Percentiles rank a stretch among this genome's conserved stretches.
phyloP scores from a whole-genome alignment of 1,140 invertebrate genomes.

The Lucilia sericata region DNA sequence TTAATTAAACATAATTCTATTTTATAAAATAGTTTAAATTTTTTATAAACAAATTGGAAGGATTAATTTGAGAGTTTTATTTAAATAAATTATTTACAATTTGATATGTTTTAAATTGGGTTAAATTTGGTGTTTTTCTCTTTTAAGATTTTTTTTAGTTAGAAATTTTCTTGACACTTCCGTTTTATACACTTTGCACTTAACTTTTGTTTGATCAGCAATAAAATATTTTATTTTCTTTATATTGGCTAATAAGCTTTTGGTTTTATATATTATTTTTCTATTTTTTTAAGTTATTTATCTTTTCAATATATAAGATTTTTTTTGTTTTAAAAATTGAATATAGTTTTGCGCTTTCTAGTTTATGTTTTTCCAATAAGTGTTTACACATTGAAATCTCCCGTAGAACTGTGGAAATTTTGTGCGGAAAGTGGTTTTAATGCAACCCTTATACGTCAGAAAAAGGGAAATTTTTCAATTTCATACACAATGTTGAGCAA shows the following conservation, averaged over 20 bases:
- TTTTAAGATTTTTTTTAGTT: not conserved
- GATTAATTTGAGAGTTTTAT: slow-evolving; percentile 10
- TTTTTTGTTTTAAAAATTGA: not conserved
- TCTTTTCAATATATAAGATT: slow-evolving; percentile 14
- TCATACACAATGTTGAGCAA: slow-evolving; percentile 36
- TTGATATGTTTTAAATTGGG: slow-evolving; percentile 22
- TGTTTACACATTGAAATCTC: slow-evolving; percentile 39
- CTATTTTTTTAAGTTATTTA: slow-evolving; percentile 11
- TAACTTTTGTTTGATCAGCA: too few relatives aligned
- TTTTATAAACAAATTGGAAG: not conserved
- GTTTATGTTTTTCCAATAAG: not conserved
- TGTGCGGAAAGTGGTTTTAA: slow-evolving; percentile 42
- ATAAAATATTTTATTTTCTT: not conserved
- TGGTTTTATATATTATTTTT: not conserved
- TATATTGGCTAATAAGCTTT: not conserved
- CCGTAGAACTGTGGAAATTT: slow-evolving; percentile 43
- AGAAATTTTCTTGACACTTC: not conserved
- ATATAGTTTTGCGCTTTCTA: not conserved
- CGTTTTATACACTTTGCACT: not conserved
- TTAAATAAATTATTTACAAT: not conserved
- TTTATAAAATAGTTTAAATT: slow-evolving; percentile 1
- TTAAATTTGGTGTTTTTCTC: not conserved
- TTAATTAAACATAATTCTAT: not conserved
- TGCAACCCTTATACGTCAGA: slow-evolving; percentile 41
- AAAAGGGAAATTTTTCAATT: slow-evolving; percentile 25